Conservation (phyloP, 2,888 invertebrate species). For the Nomada flava region DNA sequence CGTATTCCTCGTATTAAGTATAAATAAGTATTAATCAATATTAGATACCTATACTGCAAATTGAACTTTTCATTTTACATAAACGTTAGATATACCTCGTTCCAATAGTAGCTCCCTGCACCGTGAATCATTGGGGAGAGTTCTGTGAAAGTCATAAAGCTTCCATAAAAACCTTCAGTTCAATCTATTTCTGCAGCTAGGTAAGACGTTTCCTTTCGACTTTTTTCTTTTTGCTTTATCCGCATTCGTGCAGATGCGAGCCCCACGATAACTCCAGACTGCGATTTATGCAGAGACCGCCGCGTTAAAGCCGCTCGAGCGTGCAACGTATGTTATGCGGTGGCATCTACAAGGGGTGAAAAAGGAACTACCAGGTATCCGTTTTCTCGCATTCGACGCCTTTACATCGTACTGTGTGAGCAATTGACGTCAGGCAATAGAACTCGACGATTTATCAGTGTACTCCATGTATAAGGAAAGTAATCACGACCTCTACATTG, state of each 20-base stretch:
- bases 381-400: slow-evolving; percentile 32
- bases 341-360: slow-evolving; percentile 10
- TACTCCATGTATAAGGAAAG: too few species aligned
- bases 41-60: too few species aligned
- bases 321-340: slow-evolving; percentile 48
- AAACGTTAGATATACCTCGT: not conserved
- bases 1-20: too few species aligned
- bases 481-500: too few species aligned
- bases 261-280: slow-evolving; percentile 42
- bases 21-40: too few species aligned
- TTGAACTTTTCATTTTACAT: too few species aligned
- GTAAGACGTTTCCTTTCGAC: slow-evolving; percentile 40
- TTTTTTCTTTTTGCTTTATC: slow-evolving; percentile 44
- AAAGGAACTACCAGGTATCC: slow-evolving; percentile 18
- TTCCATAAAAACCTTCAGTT: not conserved
- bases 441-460: not conserved
- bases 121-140: slow-evolving; percentile 7
- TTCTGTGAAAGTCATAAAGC: not conserved
- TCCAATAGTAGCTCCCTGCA: slow-evolving; percentile 15
- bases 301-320: slow-evolving; percentile 43
- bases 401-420: not conserved
- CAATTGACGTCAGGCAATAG: not conserved
- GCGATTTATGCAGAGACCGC: slow-evolving; percentile 58
- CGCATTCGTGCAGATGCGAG: slow-evolving; percentile 41
- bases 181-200: slow-evolving; percentile 32